A percentile compares a stretch with the other conserved stretches of the same genome.
Evolutionary conservation across 2,113 vertebrate genomes (phyloP).

Genomic region (Hippocampus barbouri): DNA sequence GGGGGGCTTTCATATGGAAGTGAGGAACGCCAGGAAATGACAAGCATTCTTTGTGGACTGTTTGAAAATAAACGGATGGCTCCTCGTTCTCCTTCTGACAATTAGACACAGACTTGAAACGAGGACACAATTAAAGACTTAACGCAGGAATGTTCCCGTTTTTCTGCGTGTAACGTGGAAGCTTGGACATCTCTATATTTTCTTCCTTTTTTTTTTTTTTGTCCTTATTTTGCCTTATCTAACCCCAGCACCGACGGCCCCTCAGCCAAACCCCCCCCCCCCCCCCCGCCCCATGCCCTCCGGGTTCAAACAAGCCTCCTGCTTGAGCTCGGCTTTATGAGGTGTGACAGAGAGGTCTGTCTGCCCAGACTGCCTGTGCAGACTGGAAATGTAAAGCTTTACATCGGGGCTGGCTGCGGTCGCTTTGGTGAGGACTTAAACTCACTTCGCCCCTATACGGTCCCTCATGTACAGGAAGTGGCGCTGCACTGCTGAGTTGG

Average conservation of each 20-base stretch:
- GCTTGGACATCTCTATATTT: conserved; percentile 19
- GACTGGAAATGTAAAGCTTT: conserved; percentile 60
- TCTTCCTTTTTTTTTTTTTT: conserved; percentile 50
- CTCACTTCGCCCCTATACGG: conserved; percentile 50
- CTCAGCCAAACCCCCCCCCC: too few species aligned
- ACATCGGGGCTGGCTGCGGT: conserved; percentile 51
- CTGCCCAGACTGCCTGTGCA: conserved; percentile 39
- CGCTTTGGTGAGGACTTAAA: conserved; percentile 48
- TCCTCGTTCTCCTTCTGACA: conserved; percentile 59
- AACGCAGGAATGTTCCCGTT: conserved; percentile 39
- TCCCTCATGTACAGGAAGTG: conserved; percentile 50
- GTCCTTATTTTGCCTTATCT: conserved; percentile 61
- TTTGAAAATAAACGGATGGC: conserved; percentile 79
- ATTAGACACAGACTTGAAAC: conserved; percentile 56
- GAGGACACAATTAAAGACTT: conserved; percentile 44
- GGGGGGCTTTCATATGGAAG: conserved; percentile 69
- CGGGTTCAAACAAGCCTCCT: conserved; percentile 41
- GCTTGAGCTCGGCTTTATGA: conserved; percentile 59
- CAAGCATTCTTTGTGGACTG: conserved; percentile 75
- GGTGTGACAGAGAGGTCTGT: conserved; percentile 63
- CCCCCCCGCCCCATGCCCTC: neutral
- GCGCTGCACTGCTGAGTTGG: conserved; percentile 80
- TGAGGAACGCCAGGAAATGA: conserved; percentile 79
- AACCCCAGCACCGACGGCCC: neutral
- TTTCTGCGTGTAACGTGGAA: conserved; percentile 18